Evolutionary conservation across 2,888 invertebrate species (phyloP), one percentile per base, ranked within the genome.

Genomic region (Anthophora plumipes): DNA sequence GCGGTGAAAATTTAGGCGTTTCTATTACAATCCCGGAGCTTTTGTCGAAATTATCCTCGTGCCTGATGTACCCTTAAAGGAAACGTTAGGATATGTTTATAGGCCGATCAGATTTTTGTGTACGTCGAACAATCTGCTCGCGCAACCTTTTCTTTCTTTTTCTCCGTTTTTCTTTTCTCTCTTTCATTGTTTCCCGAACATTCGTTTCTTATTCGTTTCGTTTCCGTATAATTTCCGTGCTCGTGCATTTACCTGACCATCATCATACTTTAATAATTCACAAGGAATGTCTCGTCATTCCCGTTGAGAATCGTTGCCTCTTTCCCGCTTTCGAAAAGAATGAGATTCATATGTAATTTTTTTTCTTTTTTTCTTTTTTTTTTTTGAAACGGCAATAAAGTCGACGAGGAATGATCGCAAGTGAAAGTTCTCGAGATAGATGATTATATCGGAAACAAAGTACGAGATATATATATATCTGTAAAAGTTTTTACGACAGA

Each of bases 21-120:
- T 25, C 43, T 9, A 1, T 8, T 14, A 1, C 41, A 20, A 41
- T 14, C 50, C 22, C 12, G 12, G 17, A 57, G 37, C 48, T 67
- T 31, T 77, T 57, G 46, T 67, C 70, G 70, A 82, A 73, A 74
- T n/a, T 55, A 22, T 59, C 77, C 69, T 74, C 82, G 77, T 37
- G 69, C 54, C 67, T 25, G 50, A 73, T 70, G 77, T 74, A 70
- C 54, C 48, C 82, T 82, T 82, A 82, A 82, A 67, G 82, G 82
- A 31, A 82, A 80, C 52, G 46, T 81, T 79, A 74, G 78, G 86
- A 79, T 82, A 84, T 82, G 84, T 77, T 82, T 84, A 64, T 85
- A 85, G 85, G 82, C 85, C 87, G 78, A 84, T 82, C 69, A 73
- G 72, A 82, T 63, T 82, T 60, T 66, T 67, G 11, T 50, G 20